Base-by-base conservation (phyloP, 1,140 invertebrate genomes). In the Lysiphlebus fabarum region DNA sequence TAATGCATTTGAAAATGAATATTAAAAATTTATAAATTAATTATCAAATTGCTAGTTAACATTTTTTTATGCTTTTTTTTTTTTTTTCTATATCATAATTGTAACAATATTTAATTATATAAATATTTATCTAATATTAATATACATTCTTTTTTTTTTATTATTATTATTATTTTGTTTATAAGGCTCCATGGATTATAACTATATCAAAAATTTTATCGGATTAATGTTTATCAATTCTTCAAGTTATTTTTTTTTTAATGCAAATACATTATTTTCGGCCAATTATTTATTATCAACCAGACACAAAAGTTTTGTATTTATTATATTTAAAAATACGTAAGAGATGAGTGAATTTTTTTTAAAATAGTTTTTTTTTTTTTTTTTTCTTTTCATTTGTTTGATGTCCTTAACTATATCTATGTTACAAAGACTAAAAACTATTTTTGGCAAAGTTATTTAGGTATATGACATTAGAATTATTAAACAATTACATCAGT, bases 401-500 rank as follows among this genome's bases (percentile, higher is more conserved):
- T 66, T 60, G 58, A 73, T 74, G 71, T 68, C 67, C 76, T 78
- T 78, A 77, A 77, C 74, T 79, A 79, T 77, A 76, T 62, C 76
- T 79, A 79, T 73, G 75, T 77, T 76, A 78, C 65, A 74, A 67
- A 68, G 71, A 78, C 77, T 79, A 79, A 78, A 17, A 77, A 72
- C 76, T 79, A 79, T 79, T 79, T 79, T 79, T 79, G 77, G 77
- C 75, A 79, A 79, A 77, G 73, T 78, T 78, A 72, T 76, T 79
- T 76, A 77, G 71, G 77, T 78, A 78, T 79, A 78, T 68, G 71
- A 72, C 67, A 72, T 75, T 73, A 72, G 60, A 67, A 51, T 51
- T 72, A 76, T 74, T 59, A 57, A 54, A 73, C 73, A 68, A 68
- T 74, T 76, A 79, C 71, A 72, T 73, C 69, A 74, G 71, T 73